Base-by-base conservation (phyloP, 2,797 vertebrate genomes). In the Pipistrellus pipistrellus region DNA sequence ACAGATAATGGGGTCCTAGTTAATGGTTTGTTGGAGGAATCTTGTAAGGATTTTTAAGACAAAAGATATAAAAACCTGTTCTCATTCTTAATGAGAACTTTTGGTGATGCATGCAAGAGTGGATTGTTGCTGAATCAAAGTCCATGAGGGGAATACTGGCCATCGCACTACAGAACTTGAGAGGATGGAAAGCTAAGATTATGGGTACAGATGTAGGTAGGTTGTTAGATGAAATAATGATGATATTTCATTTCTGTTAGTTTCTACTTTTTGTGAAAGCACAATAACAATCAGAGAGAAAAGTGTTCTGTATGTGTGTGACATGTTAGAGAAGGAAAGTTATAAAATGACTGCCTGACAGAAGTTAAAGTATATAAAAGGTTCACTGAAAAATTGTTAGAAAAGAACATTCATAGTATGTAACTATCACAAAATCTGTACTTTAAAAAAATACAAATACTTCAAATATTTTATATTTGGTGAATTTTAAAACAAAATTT, bases 221-320 rank as follows among this genome's bases (percentile, higher is more conserved):
- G 0, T 41, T 64, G 30, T 72, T 69, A 51, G 17, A 59, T 17
- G n/a, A 64, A 23, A 4, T 68, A 55, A 46, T 32, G 4, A 38
- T 76, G 7, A 35, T 71, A n/a, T 1, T 88, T 80, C 14, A 72
- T 4, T 48, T 81, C 23, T 68, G 1, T 23, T 84, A 69, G 0
- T 6, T 81, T 91, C 9, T n/a, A 15, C 88, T 93, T 66, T 92
- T 38, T 90, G 44, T 88, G 53, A 93, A 91, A 90, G 25, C 14
- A 20, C 4, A 3, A 20, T 57, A 72, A 18, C 55, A 17, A 80
- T 62, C 5, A 89, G 27, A 78, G 20, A 69, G 4, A 51, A 57
- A 38, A 76, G 35, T 13, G 27, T 12, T 46, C 14, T 20, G 30
- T 69, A n/a, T 57, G 2, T 46, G 1, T 10, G 1, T 55, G 6